Base-by-base conservation (phyloP, 2,113 vertebrate species). In the Microtus ochrogaster region DNA sequence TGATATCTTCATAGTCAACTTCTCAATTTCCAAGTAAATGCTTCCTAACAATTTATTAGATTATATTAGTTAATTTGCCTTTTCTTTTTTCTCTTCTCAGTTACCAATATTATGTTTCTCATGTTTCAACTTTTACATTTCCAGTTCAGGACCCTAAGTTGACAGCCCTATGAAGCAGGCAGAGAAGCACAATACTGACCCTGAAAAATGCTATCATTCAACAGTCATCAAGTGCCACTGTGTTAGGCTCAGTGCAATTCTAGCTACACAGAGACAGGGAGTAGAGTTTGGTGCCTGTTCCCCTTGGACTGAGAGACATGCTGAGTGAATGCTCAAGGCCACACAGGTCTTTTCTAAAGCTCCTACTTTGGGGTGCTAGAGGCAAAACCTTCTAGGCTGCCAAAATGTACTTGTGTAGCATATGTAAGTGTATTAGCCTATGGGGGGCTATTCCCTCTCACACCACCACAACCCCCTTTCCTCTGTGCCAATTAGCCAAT, bases 11-110 rank as follows among this genome's bases (percentile, higher is more conserved):
- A 83, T 13, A 28, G 63, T 82, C 85, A 87, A 41, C n/a, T 7
- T 92, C 63, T 89, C 33, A 77, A 12, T 81, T 92, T 94, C 95
- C 63, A 96, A 88, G 74, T 84, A 91, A 85, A 61, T 55, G 39
- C 78, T 79, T 94, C 39, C 3, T 86, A 91, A 63, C 58, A 58
- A 6, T 77, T 94, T 90, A 88, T 77, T 84, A 73, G 17, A 33
- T 91, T 94, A 79, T 52, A 89, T 70, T 88, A 49, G 39, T 58
- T 91, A 78, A 74, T 58, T 41, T 92, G 28, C 22, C 81, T 78
- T 94, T 92, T 21, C 44, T 58, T 58, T 58, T 58, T 58, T 58
- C 17, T 58, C 17, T 55, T 79, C 55, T 92, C 5, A 22, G 10
- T 90, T 83, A 87, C 65, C 74, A 41, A 78, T 47, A 66, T 22